phyloP scores from a whole-genome alignment of 2,888 invertebrate species.

The Geophilus truncorum region DNA sequence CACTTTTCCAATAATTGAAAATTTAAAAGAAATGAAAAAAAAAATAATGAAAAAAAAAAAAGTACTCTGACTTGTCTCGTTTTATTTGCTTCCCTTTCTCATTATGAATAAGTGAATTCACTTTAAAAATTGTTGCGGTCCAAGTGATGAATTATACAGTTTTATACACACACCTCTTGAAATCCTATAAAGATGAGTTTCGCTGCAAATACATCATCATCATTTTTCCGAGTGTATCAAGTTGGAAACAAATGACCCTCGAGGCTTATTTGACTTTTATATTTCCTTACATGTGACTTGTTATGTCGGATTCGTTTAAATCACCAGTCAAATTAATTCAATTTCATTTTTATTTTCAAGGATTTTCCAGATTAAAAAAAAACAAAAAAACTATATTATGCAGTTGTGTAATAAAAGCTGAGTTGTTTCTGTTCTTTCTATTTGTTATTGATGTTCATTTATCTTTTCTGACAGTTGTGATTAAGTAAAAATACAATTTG shows the following conservation, averaged over 20 bases:
- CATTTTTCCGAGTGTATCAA: not conserved
- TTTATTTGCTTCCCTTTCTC: not conserved
- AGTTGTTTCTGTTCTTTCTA: not conserved
- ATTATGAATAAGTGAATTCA: not conserved
- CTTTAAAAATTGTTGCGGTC: not conserved
- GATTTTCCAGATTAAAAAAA: not conserved
- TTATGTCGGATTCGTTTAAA: not conserved
- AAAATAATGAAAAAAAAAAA: not conserved
- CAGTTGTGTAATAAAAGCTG: not conserved
- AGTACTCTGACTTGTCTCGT: not conserved
- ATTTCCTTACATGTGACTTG: not conserved
- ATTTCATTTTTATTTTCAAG: not conserved
- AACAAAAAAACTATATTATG: too few relatives aligned
- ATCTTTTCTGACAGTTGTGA: not conserved
- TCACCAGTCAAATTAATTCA: too few relatives aligned
- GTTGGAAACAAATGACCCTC: not conserved
- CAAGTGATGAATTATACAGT: not conserved
- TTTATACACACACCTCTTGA: not conserved
- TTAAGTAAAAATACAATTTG: not conserved
- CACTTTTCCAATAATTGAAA: constrained; percentile 24
- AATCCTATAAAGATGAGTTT: not conserved
- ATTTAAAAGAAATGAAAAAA: not conserved
- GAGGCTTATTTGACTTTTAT: not conserved
- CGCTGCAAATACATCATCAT: constrained; percentile 9
- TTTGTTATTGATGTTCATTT: not conserved